Evolutionary conservation across 1,140 invertebrate genomes (phyloP).

Genomic region (Pantala flavescens): DNA sequence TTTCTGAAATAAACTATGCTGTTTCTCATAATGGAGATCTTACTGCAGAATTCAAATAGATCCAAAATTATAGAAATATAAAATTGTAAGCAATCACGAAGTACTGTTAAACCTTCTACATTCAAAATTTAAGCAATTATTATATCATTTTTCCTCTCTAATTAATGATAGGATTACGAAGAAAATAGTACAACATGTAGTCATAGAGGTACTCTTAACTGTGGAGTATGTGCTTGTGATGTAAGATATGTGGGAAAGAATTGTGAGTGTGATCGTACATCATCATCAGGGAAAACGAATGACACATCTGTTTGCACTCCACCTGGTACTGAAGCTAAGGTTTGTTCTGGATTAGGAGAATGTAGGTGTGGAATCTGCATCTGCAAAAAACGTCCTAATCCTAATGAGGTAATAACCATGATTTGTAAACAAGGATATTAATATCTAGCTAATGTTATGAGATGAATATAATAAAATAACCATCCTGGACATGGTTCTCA

Average conservation of each 20-base stretch:
- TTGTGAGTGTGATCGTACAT: conserved; percentile 40
- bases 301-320: not conserved
- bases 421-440: too few species aligned
- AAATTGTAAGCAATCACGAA: too few species aligned
- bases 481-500: too few species aligned
- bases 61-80: too few species aligned
- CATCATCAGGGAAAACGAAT: conserved; percentile 13
- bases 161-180: not conserved
- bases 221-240: conserved; percentile 44
- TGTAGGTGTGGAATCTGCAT: conserved; percentile 56
- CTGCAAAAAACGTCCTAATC: conserved; percentile 41
- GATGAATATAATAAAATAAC: too few species aligned
- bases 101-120: too few species aligned
- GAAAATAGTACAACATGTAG: conserved; percentile 21
- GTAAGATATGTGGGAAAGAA: conserved; percentile 36
- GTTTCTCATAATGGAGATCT: too few species aligned
- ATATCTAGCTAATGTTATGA: too few species aligned
- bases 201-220: conserved; percentile 32
- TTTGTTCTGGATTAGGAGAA: conserved; percentile 46
- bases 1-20: too few species aligned
- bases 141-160: not conserved
- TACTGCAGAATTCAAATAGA: too few species aligned
- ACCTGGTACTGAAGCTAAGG: not conserved
- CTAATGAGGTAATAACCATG: conserved; percentile 27
- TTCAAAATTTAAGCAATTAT: too few species aligned